Base-by-base conservation (phyloP, 2,797 vertebrate species). In the Chrysocyon brachyurus region DNA sequence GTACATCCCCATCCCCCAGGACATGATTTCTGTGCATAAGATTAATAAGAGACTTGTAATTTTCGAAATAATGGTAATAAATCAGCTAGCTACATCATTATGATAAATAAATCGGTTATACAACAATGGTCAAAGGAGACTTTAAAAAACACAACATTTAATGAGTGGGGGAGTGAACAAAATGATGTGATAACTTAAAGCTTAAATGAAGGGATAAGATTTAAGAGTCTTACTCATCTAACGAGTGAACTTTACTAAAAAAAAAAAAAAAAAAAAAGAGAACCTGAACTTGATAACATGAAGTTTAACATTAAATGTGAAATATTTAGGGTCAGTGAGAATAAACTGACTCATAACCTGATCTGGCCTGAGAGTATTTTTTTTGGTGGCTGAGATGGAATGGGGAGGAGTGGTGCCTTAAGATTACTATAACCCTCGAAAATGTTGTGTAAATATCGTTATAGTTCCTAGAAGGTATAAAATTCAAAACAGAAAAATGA, bases 141-240 rank as follows among this genome's bases (percentile, higher is more conserved):
- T 54, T 85, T 33, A 77, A 91, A 90, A 68, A 26, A 57, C 26
- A 56, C 4, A 92, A 12, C 2, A 36, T 7, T 56, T 79, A 54
- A 2, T 9, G 22, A 59, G 36, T 31, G 3, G 36, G 3, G 6
- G 33, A 0, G 57, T 1, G 70, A 16, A 9, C 12, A 68, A 6
- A 14, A 24, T 46, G 31, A 56, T 21, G 1, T 85, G 10, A 64
- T 31, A 46, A 12, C 22, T 3, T 66, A 36, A 63, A 75, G 1
- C 5, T 15, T 81, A 72, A 61, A 81, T 63, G 17, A n/a, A 86
- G 57, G 54, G 6, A 57, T 81, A 46, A 40, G 31, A 14, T 26
- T 57, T 66, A 72, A 40, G 12, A 63, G 46, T 17, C 26, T 31
- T 14, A 57, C 21, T n/a, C 15, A n/a, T 81, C 59, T 36, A 52